A percentile compares a stretch with the other conserved stretches of the same genome.
These are phyloP conservation scores for Halictus ligatus DNA, from an alignment of 2,888 invertebrate genomes.

Conservation along the genomic window DNA sequence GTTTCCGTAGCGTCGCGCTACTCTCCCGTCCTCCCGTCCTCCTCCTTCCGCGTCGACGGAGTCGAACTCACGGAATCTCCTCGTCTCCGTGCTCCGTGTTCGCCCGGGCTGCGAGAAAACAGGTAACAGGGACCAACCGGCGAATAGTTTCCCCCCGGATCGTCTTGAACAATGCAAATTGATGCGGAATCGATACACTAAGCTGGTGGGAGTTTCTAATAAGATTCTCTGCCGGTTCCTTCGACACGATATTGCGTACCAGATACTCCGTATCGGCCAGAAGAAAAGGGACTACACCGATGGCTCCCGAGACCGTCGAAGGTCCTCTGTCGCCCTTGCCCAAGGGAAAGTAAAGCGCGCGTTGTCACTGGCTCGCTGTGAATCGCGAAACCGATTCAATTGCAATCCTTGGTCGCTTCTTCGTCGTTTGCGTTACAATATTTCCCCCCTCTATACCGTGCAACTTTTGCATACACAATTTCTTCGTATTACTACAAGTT, in stretches of 20 bases:
- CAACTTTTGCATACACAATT: too few relatives aligned
- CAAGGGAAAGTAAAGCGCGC: not conserved
- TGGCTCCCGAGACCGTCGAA: conserved; percentile 20
- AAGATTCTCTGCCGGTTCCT: conserved; percentile 74
- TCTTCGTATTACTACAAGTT: too few relatives aligned
- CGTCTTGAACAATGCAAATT: conserved; percentile 76
- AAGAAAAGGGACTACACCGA: conserved; percentile 17
- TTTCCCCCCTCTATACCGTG: too few relatives aligned
- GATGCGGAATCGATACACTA: conserved; percentile 79
- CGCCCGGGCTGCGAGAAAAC: conserved; percentile 30
- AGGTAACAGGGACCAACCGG: conserved; percentile 61
- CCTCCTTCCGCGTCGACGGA: not conserved
- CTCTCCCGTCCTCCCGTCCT: too few relatives aligned
- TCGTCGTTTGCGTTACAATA: too few relatives aligned
- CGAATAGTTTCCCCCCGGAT: conserved; percentile 69
- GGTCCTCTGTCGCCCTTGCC: not conserved
- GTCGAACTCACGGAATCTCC: conserved; percentile 32
- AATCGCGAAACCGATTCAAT: not conserved
- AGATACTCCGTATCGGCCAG: conserved; percentile 26
- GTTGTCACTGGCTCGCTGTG: not conserved
- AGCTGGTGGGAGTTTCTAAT: conserved; percentile 78
- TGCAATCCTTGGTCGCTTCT: too few relatives aligned
- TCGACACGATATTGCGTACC: conserved; percentile 44
- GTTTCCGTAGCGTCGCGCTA: conserved; percentile 8
- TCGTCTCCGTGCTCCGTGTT: conserved; percentile 9